Evolutionary conservation across 2,888 invertebrate genomes (phyloP), one percentile per base, ranked within the genome.

Genomic region (Cosmia trapezina): DNA sequence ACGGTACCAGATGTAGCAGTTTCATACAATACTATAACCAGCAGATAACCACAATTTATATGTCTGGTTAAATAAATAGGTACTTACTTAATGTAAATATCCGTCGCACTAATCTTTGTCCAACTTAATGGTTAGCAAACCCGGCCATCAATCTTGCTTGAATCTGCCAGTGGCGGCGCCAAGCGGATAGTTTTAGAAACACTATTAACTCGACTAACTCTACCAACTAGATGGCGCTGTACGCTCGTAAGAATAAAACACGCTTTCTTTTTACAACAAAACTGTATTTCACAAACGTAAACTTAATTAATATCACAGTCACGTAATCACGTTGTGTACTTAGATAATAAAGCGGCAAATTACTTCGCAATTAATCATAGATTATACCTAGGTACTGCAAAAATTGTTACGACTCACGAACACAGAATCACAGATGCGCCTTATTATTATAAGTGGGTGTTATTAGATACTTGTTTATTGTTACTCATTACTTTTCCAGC

Each of bases 241-340:
- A 5, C 1, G 51, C 3, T 65, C 19, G 17, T 65, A 9, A 57
- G 70, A 84, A 71, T 41, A 76, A 82, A 82, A 80, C 47, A 74
- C 49, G 47, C 45, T 71, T 70, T 54, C 54, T 28, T 57, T 85
- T 83, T 78, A 82, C 72, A 80, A 63, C 68, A 68, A 61, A 68
- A 62, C 37, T 73, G 53, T 8, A 47, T 66, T 73, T 80, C 62
- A 73, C 60, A 76, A 83, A 81, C 37, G 43, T 69, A 77, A 83
- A 73, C 78, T 85, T 84, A 84, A 78, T 79, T 89, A 89, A 86
- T 90, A 90, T 90, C 90, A 90, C 90, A 90, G 89, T 83, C 78
- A 81, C 70, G 75, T 80, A 83, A 86, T 82, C 81, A 78, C 57
- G 61, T 69, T 70, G 65, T 61, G 56, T 71, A 65, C 28, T 59